Conservation (phyloP, 2,113 vertebrate genomes). For the Perca schrenkii region DNA sequence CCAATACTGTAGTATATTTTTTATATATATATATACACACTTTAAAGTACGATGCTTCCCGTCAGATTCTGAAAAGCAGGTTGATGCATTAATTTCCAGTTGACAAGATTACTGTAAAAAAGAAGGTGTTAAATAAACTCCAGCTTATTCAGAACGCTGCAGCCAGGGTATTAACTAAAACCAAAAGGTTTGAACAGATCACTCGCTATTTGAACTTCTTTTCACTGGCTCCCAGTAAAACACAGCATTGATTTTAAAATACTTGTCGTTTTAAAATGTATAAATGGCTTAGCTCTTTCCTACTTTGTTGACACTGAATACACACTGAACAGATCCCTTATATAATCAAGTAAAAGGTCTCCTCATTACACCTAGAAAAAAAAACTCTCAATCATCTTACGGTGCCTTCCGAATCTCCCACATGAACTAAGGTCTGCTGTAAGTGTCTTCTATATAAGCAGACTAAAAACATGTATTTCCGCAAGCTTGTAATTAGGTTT, state of each 20-base stretch:
- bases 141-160: background rate
- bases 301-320: no score
- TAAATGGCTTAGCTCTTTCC: background rate
- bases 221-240: background rate
- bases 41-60: background rate
- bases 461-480: no score
- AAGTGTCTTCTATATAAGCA: no score
- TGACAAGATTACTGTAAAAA: background rate
- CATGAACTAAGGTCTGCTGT: no score
- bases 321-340: background rate
- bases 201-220: background rate
- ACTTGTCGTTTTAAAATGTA: background rate
- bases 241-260: background rate
- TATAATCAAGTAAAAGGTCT: no score
- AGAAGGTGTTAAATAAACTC: background rate
- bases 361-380: background rate
- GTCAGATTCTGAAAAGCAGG: background rate
- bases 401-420: no score
- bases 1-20: no score
- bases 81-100: background rate
- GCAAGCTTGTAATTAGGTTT: no score
- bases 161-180: background rate
- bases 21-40: no score
- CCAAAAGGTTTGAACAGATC: background rate
- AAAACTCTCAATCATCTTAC: no score